Evolutionary conservation across 1,140 invertebrate species (phyloP).

Genomic region (Calliphora vicina): DNA sequence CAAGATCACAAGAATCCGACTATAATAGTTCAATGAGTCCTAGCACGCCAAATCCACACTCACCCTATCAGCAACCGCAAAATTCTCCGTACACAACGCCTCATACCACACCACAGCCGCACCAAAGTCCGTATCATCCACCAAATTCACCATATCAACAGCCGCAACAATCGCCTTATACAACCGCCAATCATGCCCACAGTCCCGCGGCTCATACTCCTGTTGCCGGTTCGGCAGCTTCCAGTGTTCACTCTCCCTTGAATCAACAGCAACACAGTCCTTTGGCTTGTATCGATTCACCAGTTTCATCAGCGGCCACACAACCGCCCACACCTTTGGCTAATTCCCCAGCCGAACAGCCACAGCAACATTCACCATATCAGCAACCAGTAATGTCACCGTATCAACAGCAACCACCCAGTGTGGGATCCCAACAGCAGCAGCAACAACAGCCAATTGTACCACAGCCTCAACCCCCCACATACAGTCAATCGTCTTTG

Average conservation of each 20-base stretch:
- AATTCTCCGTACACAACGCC: constrained; percentile 64
- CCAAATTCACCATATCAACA: constrained; percentile 64
- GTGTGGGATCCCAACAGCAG: constrained; percentile 29
- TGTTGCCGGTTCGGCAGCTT: constrained; percentile 41
- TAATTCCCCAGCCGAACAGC: constrained; percentile 55
- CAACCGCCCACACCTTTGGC: constrained; percentile 55
- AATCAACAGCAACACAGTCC: constrained; percentile 55
- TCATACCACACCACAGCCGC: constrained; percentile 45
- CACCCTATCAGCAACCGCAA: constrained; percentile 60
- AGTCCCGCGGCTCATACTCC: constrained; percentile 41
- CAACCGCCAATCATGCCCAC: constrained; percentile 45
- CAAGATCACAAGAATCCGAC: constrained; percentile 60
- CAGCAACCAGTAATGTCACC: constrained; percentile 43
- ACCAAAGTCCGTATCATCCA: constrained; percentile 60
- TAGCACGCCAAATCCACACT: constrained; percentile 61
- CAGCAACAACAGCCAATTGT: constrained; percentile 43
- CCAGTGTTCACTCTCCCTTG: constrained; percentile 48
- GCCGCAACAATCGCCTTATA: constrained; percentile 49
- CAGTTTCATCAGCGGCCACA: constrained; percentile 56
- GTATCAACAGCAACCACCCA: constrained; percentile 33
- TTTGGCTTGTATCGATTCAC: constrained; percentile 53
- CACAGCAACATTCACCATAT: constrained; percentile 56
- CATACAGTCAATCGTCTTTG: background rate
- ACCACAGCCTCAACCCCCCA: constrained; percentile 41
- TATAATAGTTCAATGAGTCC: constrained; percentile 63